A percentile compares a stretch with the other conserved stretches of the same genome.
phyloP scores from a whole-genome alignment of 2,113 vertebrate genomes.

The Pavo muticus region DNA sequence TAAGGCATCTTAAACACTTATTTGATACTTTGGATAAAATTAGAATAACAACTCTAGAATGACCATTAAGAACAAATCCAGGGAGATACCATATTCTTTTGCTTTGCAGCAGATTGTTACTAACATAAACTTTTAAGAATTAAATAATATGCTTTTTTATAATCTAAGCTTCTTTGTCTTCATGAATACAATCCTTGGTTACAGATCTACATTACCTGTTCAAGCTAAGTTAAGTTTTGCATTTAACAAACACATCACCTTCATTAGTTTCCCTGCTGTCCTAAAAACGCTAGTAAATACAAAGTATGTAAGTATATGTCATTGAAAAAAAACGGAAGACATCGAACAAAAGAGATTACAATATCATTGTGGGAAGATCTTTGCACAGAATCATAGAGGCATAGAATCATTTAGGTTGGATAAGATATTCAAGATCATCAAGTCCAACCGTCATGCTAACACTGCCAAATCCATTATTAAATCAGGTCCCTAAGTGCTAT shows the following conservation, averaged over 20 bases:
- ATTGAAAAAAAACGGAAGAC: background rate
- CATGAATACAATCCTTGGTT: background rate
- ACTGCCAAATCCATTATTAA: background rate
- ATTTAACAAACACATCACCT: background rate
- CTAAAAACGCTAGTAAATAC: background rate
- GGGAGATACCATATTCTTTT: background rate
- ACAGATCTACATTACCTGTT: background rate
- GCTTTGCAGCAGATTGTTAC: background rate
- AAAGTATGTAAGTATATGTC: background rate
- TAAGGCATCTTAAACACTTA: background rate
- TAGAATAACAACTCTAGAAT: background rate
- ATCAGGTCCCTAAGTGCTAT: background rate
- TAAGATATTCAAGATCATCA: no score
- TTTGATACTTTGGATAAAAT: background rate
- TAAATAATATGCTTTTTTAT: background rate
- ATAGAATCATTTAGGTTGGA: no score
- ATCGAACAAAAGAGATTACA: background rate
- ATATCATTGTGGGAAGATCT: background rate
- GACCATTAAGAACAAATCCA: background rate
- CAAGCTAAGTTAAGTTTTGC: background rate
- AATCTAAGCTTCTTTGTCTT: background rate
- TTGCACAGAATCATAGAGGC: background rate
- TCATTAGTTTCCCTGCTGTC: background rate
- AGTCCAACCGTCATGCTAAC: background rate
- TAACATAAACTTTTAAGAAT: background rate